Evolutionary conservation across 1,140 invertebrate species (phyloP), one percentile per base, ranked within the genome.

Genomic region (Neodiprion pinetum): DNA sequence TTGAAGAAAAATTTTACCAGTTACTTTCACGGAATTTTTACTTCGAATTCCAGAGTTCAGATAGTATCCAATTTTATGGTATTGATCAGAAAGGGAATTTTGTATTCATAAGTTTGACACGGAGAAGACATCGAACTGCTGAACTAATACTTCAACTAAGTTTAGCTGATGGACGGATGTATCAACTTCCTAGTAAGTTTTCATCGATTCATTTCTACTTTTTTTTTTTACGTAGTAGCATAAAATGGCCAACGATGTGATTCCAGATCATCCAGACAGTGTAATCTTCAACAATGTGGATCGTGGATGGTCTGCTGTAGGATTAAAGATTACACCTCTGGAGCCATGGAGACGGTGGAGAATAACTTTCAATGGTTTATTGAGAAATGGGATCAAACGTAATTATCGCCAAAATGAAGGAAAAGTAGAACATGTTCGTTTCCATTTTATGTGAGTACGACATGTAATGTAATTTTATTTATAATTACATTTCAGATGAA

Each of bases 341-440:
- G 89, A 92, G 76, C 84, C 90, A 0, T 86, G 90, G 77, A 75
- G 81, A 74, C 84, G 86, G 68, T 90, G 91, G 85, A 89, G 91
- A 77, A 86, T 94, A 21, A 80, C 89, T 61, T 93, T 89, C 80
- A 93, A 92, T 80, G 93, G 93, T 3, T 78, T 91, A 4, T 78
- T 93, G 8, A 89, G 86, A 76, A 87, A 86, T 71, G 83, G 84
- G 17, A 75, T 74, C 50, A 78, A 78, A 53, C 49, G 48, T 11
- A 79, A 83, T 67, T 75, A 74, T 48, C 73, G 73, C 12, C 81
- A 82, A 5, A 79, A 82, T n/a, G 81, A 87, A 14, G 82, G 87
- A 11, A 78, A 81, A 9, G 77, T 87, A 4, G 84, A 89, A 74
- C 90, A 92, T 76, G 84, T 89, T 14, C 80, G 82, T 61, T 81